These are phyloP conservation scores for Pocillopora damicornis DNA, from an alignment of 64 coral and sea anemone genomes.

Conservation along the genomic window DNA sequence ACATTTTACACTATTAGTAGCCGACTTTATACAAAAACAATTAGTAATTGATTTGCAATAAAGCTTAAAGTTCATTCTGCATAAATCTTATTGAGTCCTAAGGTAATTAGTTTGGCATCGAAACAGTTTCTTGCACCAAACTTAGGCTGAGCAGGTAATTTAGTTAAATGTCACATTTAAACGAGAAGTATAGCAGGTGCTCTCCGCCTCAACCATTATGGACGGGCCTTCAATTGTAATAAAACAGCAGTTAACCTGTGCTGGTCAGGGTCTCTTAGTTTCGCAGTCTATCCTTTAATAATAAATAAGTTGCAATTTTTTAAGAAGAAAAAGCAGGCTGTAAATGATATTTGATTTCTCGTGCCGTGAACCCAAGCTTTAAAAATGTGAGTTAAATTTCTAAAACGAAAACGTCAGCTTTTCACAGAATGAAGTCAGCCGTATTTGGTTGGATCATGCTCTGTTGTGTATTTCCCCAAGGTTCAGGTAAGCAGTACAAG, in stretches of 20 bases:
- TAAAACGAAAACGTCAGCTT: neutral
- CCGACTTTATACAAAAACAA: no score
- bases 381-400: conserved; percentile 8
- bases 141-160: neutral
- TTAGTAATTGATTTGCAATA: no score
- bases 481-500: conserved; percentile 5
- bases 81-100: no score
- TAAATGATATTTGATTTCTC: neutral
- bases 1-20: no score
- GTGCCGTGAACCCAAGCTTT: neutral
- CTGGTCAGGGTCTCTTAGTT: neutral
- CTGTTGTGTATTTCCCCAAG: neutral
- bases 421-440: neutral
- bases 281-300: neutral
- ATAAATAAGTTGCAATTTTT: conserved; percentile 15
- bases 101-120: no score
- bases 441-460: neutral
- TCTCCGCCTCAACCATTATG: conserved; percentile 7
- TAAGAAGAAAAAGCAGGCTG: neutral
- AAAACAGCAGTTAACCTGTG: neutral
- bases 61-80: no score
- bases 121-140: no score
- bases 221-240: neutral
- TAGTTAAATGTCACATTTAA: neutral
- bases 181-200: conserved; percentile 5